phyloP scores from a whole-genome alignment of 2,113 vertebrate genomes.

The Tragelaphus scriptus region DNA sequence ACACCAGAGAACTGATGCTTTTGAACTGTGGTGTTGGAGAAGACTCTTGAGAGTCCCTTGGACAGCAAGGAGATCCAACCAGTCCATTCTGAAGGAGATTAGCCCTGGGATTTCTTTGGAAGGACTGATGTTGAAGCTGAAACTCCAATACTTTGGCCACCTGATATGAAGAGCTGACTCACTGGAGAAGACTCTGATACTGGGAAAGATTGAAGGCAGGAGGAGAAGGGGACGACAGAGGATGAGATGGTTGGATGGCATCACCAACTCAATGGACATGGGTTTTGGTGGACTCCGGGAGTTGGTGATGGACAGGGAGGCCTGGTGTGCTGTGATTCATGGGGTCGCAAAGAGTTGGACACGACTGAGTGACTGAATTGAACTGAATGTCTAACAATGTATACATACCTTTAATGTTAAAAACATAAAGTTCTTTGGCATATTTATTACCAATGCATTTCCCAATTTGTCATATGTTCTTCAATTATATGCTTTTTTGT shows the following conservation, averaged over 20 bases:
- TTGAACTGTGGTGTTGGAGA: not conserved
- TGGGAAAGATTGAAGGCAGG: not conserved
- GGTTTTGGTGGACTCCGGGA: not conserved
- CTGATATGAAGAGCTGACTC: not conserved
- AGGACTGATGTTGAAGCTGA: not conserved
- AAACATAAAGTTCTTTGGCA: not conserved
- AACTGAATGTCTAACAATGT: not conserved
- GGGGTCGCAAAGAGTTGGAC: not conserved
- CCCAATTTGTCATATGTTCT: not conserved
- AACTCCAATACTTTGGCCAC: not conserved
- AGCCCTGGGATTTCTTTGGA: not conserved
- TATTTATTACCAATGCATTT: not conserved
- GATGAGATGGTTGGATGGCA: not conserved
- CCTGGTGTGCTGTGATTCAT: rapidly evolving
- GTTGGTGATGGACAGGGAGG: not conserved
- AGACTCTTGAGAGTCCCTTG: not conserved
- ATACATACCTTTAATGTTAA: not conserved
- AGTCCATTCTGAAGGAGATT: not conserved
- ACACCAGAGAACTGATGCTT: rapidly evolving
- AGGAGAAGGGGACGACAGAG: not conserved
- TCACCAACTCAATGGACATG: not conserved
- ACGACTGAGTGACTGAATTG: not conserved
- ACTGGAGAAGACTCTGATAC: not conserved
- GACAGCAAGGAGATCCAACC: not conserved
- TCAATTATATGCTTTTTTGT: not conserved